phyloP scores from a whole-genome alignment of 2,797 vertebrate species.

The Tarsius wallacei region DNA sequence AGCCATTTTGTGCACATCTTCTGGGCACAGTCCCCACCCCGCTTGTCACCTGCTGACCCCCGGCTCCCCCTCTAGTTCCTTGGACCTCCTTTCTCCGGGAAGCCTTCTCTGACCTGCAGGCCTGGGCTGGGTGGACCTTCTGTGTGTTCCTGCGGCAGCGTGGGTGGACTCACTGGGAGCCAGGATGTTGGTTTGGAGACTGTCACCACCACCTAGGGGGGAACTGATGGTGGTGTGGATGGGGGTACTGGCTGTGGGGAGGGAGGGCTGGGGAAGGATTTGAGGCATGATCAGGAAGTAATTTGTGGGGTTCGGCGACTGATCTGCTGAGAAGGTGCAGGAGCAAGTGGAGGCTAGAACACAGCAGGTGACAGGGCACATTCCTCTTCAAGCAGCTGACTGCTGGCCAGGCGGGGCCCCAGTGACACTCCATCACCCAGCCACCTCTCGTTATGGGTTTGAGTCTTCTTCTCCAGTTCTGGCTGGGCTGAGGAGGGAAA shows the following conservation, averaged over 20 bases:
- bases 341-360: not conserved
- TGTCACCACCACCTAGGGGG: too few species aligned
- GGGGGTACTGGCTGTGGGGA: accelerated
- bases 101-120: not conserved
- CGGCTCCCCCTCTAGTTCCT: not conserved
- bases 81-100: not conserved
- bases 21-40: too few species aligned
- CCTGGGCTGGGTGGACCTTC: not conserved
- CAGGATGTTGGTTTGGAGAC: too few species aligned
- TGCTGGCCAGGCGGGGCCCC: not conserved
- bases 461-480: not conserved
- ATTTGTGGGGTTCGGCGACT: not conserved
- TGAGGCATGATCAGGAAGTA: not conserved
- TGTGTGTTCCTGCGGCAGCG: not conserved
- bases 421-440: not conserved
- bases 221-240: not conserved
- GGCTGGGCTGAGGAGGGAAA: not conserved
- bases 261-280: too few species aligned
- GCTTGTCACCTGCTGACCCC: not conserved
- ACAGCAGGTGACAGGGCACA: too few species aligned
- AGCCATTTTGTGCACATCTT: accelerated
- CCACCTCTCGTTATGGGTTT: not conserved
- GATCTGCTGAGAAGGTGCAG: not conserved
- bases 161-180: not conserved
- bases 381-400: not conserved